Percentiles rank a stretch among this genome's conserved stretches.
These are phyloP conservation scores for Rynchops niger DNA, from an alignment of 2,113 vertebrate species.

Conservation along the genomic window DNA sequence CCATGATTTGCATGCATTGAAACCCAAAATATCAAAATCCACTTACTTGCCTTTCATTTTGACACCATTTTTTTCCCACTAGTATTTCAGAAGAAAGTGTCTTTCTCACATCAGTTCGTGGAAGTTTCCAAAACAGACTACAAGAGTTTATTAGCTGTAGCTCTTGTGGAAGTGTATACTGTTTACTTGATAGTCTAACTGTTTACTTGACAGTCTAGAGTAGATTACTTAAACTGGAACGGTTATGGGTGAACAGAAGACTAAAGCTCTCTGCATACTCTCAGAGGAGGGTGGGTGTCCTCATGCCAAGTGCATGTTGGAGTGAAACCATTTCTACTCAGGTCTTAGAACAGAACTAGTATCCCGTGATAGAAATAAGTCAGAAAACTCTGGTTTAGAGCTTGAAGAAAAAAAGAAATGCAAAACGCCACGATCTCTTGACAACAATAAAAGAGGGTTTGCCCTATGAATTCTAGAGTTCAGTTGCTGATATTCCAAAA, in stretches of 20 bases:
- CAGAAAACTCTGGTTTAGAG: not conserved
- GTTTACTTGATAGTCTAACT: not conserved
- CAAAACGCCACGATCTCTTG: not conserved
- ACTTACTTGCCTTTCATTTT: not conserved
- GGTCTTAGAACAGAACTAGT: not conserved
- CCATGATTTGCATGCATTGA: not conserved
- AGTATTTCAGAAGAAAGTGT: not conserved
- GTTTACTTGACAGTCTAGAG: not conserved
- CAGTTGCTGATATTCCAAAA: not conserved
- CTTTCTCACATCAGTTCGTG: not conserved
- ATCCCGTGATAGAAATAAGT: not conserved
- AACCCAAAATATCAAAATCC: not conserved
- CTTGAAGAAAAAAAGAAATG: not conserved
- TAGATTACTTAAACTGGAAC: not conserved
- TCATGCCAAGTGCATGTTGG: not conserved
- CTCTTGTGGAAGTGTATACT: not conserved
- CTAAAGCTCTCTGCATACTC: not conserved
- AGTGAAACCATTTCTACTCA: not conserved
- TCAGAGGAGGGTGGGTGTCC: not conserved
- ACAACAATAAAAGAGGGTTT: not conserved
- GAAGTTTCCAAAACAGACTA: not conserved
- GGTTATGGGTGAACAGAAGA: not conserved
- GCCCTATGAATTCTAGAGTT: not conserved
- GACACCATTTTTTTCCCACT: not conserved
- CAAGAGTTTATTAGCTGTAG: not conserved